Evolutionary conservation across 2,797 vertebrate species (phyloP).

Genomic region (Gymnothorax reevesii): DNA sequence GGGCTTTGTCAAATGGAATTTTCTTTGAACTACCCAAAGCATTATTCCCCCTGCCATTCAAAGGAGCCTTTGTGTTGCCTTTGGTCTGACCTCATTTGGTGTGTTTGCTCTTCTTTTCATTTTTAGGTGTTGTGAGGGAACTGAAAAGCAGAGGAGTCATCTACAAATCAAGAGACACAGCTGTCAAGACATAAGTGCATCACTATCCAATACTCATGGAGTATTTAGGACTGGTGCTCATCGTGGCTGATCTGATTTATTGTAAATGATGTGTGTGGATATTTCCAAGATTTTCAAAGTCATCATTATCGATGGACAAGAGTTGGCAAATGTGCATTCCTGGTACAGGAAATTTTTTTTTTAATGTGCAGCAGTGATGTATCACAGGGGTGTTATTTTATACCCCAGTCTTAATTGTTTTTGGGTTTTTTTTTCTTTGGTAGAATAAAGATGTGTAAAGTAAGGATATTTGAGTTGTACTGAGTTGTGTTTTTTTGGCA

Average conservation of each 20-base stretch:
- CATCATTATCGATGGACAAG: background rate
- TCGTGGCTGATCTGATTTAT: background rate
- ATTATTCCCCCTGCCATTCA: background rate
- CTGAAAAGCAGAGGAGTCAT: constrained; percentile 96
- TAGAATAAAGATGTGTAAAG: background rate
- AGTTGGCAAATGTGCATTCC: no score
- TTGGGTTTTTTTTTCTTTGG: constrained; percentile 1
- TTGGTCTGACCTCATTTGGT: background rate
- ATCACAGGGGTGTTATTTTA: no score
- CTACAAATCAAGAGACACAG: constrained; percentile 97
- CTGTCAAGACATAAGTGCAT: constrained; percentile 81
- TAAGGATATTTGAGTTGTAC: background rate
- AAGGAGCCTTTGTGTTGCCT: background rate
- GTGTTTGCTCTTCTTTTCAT: background rate
- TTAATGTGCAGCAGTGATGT: no score
- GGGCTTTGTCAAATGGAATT: background rate
- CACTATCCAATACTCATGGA: background rate
- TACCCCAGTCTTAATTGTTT: background rate
- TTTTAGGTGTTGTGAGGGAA: constrained; percentile 90
- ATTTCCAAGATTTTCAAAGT: constrained; percentile 12
- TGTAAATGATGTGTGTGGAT: background rate
- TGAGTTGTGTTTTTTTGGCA: background rate
- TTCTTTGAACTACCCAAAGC: background rate
- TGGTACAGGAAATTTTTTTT: no score
- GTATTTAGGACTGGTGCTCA: background rate